Evolutionary conservation across 2,113 vertebrate genomes (phyloP), one percentile per base, ranked within the genome.

Genomic region (Rhinogobius similis): DNA sequence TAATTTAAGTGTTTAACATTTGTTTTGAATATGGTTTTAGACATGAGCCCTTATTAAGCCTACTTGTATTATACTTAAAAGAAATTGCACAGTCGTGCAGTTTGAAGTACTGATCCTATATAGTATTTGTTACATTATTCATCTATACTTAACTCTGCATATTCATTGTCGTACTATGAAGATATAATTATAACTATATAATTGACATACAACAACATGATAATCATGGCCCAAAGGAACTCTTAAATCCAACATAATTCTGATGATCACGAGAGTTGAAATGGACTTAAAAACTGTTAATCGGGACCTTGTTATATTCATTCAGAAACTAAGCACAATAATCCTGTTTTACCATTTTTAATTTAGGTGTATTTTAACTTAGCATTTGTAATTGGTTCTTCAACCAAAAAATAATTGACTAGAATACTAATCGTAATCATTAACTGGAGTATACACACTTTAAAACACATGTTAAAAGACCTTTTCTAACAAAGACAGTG

Each of bases 41-140:
- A 43, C 10, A 41, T 73, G 86, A 87, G 74, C 70, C 76, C 77
- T 24, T 79, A 78, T 86, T 88, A 82, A 80, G 78, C 68, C 78
- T 27, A 27, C 52, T 32, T 21, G 1, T 1, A 26, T 65, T 50
- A 48, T 43, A 63, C 8, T 75, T 38, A 23, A 44, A 18, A n/a
- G 53, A n/a, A 6, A 46, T 24, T 55, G 21, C 20, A 48, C 50
- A 23, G 11, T 63, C 27, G 24, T 8, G 14, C 12, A 53, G 20
- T 1, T 21, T 61, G 26, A 39, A 20, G n/a, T 52, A 62, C 20
- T 63, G 21, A 41, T 43, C 36, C 36, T 24, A 13, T 63, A 63
- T n/a, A 63, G 61, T 63, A 63, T 63, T 63, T 41, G n/a, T 24
- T 41, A 63, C 61, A 5, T 14, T 29, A 2, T 18, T 26, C 1